Evolutionary conservation across 2,888 invertebrate genomes (phyloP).

Genomic region (Chesias legatella): DNA sequence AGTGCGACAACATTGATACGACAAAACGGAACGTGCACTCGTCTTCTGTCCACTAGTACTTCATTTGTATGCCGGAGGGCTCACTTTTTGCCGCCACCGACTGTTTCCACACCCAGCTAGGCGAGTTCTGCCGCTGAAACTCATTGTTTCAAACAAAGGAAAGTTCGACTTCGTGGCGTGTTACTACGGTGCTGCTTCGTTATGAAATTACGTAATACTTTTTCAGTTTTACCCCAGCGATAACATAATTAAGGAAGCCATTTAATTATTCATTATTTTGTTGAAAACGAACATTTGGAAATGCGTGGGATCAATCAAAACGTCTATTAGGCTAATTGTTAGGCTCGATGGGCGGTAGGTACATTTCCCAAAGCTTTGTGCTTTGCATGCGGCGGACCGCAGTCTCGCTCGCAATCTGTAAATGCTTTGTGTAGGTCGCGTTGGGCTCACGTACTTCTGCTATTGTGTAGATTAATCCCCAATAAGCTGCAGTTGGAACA

Average conservation of each 20-base stretch:
- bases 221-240: conserved; percentile 13
- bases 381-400: conserved; percentile 44
- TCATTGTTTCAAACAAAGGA: conserved; percentile 48
- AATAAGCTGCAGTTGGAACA: conserved; percentile 32
- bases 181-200: conserved; percentile 39
- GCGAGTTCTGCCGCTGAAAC: conserved; percentile 41
- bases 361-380: conserved; percentile 51
- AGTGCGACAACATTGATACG: conserved; percentile 27
- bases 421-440: conserved; percentile 54
- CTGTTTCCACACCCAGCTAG: conserved; percentile 34
- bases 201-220: conserved; percentile 30
- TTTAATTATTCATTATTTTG: too few relatives aligned
- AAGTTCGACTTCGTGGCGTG: conserved; percentile 34
- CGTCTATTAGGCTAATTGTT: conserved; percentile 57
- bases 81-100: conserved; percentile 32
- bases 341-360: conserved; percentile 36
- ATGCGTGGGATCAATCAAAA: conserved; percentile 37
- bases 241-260: too few relatives aligned
- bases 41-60: conserved; percentile 28
- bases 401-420: conserved; percentile 53
- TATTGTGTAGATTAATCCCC: conserved; percentile 34
- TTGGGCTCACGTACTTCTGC: conserved; percentile 41
- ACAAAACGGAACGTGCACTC: conserved; percentile 30
- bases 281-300: too few relatives aligned
- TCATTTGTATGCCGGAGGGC: conserved; percentile 41